Evolutionary conservation across 1,140 invertebrate species (phyloP).

Genomic region (Lerema accius): DNA sequence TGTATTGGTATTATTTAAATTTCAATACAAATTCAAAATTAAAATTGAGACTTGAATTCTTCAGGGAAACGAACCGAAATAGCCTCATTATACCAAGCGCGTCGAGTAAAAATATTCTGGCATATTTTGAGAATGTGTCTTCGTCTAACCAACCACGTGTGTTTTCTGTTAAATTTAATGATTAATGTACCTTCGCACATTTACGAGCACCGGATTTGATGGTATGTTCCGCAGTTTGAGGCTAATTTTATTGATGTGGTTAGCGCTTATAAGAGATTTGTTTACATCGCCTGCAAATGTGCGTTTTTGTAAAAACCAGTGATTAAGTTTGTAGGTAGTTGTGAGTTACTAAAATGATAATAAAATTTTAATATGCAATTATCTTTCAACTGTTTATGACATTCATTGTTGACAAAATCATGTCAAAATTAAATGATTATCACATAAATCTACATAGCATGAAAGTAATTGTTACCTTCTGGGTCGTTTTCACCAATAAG

Average conservation of each 20-base stretch:
- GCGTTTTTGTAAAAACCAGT: neutral
- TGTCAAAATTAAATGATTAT: too few relatives aligned
- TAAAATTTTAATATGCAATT: too few relatives aligned
- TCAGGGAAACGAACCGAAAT: slow-evolving; percentile 56
- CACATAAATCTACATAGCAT: too few relatives aligned
- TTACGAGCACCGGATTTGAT: slow-evolving; percentile 38
- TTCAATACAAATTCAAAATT: too few relatives aligned
- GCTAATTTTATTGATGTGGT: slow-evolving; percentile 23
- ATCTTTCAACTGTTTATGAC: too few relatives aligned
- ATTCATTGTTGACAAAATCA: too few relatives aligned
- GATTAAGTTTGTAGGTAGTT: too few relatives aligned
- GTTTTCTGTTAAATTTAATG: slow-evolving; percentile 37
- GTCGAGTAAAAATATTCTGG: slow-evolving; percentile 68
- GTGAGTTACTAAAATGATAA: too few relatives aligned
- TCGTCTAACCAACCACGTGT: slow-evolving; percentile 37
- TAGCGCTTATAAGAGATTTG: neutral
- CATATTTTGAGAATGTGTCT: slow-evolving; percentile 61
- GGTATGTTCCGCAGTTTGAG: slow-evolving; percentile 20
- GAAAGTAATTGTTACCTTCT: too few relatives aligned
- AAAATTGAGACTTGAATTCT: too few relatives aligned
- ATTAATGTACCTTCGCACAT: slow-evolving; percentile 42
- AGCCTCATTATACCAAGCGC: slow-evolving; percentile 56
- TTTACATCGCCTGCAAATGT: slow-evolving; percentile 1
- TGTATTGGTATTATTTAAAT: too few relatives aligned
- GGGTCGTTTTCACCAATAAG: slow-evolving; percentile 94